Evolutionary conservation across 2,888 invertebrate genomes (phyloP).

Genomic region (Mesorhabditis spiculigera): DNA sequence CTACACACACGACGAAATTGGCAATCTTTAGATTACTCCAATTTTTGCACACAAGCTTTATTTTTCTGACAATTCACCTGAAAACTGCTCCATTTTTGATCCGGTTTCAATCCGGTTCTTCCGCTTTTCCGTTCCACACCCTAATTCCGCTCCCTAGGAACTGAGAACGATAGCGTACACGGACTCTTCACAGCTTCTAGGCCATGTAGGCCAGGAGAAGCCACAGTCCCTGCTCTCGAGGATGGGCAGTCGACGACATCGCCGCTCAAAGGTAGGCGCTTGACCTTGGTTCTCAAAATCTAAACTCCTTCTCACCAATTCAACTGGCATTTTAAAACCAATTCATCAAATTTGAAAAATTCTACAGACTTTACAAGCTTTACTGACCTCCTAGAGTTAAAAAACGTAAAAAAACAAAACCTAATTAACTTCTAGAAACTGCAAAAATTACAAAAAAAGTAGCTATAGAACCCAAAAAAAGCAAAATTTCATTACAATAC

Average conservation of each 20-base stretch:
- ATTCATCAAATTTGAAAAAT: not conserved
- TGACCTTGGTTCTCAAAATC: not conserved
- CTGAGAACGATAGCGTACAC: slow-evolving; percentile 3
- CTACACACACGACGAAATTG: too few relatives aligned
- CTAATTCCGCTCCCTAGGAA: not conserved
- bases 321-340: not conserved
- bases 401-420: too few relatives aligned
- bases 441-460: too few relatives aligned
- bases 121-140: too few relatives aligned
- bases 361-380: not conserved
- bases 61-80: too few relatives aligned
- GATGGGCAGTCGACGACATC: not conserved
- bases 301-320: not conserved
- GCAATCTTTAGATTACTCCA: too few relatives aligned
- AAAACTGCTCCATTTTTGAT: too few relatives aligned
- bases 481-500: too few relatives aligned
- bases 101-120: too few relatives aligned
- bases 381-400: not conserved
- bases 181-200: not conserved
- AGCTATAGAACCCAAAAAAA: too few relatives aligned
- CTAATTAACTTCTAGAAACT: too few relatives aligned
- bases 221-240: not conserved
- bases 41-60: too few relatives aligned
- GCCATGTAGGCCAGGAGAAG: not conserved
- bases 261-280: not conserved